Conservation (phyloP, 2,113 vertebrate genomes). For the Carettochelys insculpta region DNA sequence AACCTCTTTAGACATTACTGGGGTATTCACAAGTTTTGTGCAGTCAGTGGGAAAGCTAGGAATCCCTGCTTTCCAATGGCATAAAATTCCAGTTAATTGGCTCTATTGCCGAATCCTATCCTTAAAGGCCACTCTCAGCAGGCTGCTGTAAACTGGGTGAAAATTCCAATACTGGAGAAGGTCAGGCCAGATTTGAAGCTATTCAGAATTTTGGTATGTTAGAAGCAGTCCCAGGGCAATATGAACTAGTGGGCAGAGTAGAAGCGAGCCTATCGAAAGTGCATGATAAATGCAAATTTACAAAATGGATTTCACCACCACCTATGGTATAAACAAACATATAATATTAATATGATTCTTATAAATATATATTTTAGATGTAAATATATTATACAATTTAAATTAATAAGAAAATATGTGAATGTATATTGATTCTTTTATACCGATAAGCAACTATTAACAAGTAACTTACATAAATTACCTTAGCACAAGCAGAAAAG, state of each 20-base stretch:
- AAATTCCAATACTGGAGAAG: slow-evolving; percentile 38
- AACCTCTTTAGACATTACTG: not conserved
- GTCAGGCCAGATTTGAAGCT: slow-evolving; percentile 11
- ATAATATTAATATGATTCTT: not conserved
- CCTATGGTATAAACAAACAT: not conserved
- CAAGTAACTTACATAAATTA: not conserved
- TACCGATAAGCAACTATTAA: not conserved
- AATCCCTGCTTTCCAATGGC: not conserved
- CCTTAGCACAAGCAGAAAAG: not conserved
- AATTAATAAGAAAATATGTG: not conserved
- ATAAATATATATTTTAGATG: not conserved
- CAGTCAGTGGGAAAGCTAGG: not conserved
- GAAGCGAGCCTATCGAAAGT: slow-evolving; percentile 7
- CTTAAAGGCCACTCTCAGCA: not conserved
- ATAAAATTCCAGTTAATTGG: not conserved
- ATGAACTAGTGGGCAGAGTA: not conserved
- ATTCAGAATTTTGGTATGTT: slow-evolving; percentile 12
- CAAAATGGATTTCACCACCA: not conserved
- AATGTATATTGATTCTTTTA: not conserved
- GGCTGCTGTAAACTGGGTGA: not conserved
- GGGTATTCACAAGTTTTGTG: not conserved
- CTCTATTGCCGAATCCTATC: not conserved
- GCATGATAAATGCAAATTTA: not conserved
- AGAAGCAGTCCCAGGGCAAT: slow-evolving; percentile 14
- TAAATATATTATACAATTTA: not conserved